Evolutionary conservation across 2,797 vertebrate genomes (phyloP).

Genomic region (Numenius phaeopus): DNA sequence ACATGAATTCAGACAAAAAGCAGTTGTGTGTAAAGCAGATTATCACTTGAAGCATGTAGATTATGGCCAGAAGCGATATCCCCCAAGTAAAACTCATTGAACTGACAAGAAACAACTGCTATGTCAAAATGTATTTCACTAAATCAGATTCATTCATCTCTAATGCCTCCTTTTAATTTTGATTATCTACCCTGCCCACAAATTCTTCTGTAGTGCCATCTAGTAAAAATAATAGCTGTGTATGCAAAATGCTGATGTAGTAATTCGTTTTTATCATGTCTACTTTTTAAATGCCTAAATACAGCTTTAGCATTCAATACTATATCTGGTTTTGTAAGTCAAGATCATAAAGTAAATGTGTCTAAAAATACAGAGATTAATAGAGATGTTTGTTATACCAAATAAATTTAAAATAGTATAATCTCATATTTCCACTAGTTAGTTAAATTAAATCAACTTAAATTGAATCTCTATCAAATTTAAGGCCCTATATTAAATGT

Average conservation of each 20-base stretch:
- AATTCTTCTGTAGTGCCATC: neutral
- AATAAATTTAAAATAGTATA: neutral
- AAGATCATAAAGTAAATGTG: neutral
- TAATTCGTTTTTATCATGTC: neutral
- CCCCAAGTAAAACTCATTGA: slow-evolving; percentile 69
- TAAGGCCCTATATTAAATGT: neutral
- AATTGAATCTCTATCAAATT: neutral
- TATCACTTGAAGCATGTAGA: slow-evolving; percentile 66
- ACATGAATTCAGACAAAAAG: slow-evolving; percentile 17
- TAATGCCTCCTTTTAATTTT: slow-evolving; percentile 62
- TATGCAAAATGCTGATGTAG: neutral
- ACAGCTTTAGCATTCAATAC: neutral
- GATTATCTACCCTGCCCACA: neutral
- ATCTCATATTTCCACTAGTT: neutral
- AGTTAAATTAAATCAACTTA: neutral
- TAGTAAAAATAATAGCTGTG: neutral
- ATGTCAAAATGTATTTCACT: slow-evolving; percentile 72
- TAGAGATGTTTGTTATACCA: neutral
- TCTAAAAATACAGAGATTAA: neutral
- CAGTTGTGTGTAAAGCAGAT: slow-evolving; percentile 64
- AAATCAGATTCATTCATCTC: slow-evolving; percentile 59
- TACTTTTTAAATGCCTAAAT: neutral
- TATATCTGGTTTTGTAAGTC: neutral
- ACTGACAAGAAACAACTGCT: slow-evolving; percentile 79
- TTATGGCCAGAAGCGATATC: slow-evolving; percentile 72